phyloP scores from a whole-genome alignment of 1,140 invertebrate species.

The Mactra quadrangularis region DNA sequence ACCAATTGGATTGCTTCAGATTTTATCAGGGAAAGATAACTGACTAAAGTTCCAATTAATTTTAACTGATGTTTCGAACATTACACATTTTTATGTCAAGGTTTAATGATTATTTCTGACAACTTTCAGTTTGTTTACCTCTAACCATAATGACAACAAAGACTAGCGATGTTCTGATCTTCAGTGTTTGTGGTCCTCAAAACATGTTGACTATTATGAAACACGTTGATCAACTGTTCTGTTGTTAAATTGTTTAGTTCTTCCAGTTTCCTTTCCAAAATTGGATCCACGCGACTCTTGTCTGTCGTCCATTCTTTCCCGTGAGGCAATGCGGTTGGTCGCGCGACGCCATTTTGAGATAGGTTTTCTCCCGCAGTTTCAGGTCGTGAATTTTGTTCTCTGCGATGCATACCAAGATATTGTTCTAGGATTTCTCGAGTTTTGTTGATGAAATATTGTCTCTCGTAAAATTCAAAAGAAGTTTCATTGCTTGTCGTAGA shows the following conservation, averaged over 20 bases:
- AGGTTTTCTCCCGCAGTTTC: neutral
- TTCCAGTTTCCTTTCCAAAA: neutral
- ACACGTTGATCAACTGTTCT: neutral
- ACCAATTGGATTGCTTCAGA: too few relatives aligned
- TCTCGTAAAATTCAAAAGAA: conserved; percentile 30
- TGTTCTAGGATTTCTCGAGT: conserved; percentile 2
- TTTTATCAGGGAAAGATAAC: too few relatives aligned
- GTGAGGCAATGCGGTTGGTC: neutral
- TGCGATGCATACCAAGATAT: neutral
- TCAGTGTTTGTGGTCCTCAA: neutral
- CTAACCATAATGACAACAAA: conserved; percentile 14
- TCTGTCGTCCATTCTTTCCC: neutral
- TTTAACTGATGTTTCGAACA: too few relatives aligned
- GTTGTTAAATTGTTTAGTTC: neutral
- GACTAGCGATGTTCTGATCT: conserved; percentile 6
- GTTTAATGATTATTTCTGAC: too few relatives aligned
- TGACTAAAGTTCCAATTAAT: too few relatives aligned
- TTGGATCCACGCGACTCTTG: neutral
- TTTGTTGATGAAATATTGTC: conserved; percentile 8
- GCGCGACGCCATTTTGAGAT: too few relatives aligned
- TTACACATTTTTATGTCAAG: too few relatives aligned
- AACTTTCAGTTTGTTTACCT: too few relatives aligned
- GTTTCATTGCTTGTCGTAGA: conserved; percentile 20
- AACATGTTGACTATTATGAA: neutral
- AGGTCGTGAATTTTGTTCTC: neutral